Base-by-base conservation (phyloP, 2,888 invertebrate genomes). In the Phorcus lineatus region DNA sequence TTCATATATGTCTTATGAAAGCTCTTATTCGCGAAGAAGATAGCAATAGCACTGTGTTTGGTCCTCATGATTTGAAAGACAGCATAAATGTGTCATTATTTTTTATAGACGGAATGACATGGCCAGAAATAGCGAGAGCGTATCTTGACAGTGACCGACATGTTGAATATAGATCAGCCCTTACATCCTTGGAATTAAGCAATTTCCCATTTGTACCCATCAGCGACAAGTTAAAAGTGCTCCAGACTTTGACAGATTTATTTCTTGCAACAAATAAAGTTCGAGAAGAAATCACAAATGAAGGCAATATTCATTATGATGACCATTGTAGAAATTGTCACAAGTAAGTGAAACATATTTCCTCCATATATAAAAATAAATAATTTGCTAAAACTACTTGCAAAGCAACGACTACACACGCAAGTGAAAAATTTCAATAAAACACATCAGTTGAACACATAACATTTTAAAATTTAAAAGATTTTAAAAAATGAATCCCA, bases 31-130 rank as follows among this genome's bases (percentile, higher is more conserved):
- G 92, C 70, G 93, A 92, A 85, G 93, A 93, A 86, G 93, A 93
- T 57, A 88, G 86, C 40, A 92, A 91, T 81, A 90, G 97, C 90
- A 98, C 92, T 47, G 97, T 97, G 93, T 99, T 98, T 94, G 98
- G 98, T 70, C 98, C 99, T 11, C 94, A 97, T 82, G 99, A 99
- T 94, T 97, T 98, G 91, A 99, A 99, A 94, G 99, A 99, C 94
- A 97, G 98, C 93, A 96, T 99, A 36, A 99, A 99, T 93, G 96
- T 99, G 84, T 95, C 97, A 87, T 94, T 99, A 79, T 98, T 96
- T 94, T 95, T 98, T 90, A 95, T 98, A 90, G 99, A 99, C 94
- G 95, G 96, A 79, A 96, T 99, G 94, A 98, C 99, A 76, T 99
- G 99, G 97, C 97, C 98, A 62, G 99, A 99, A 94, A 96, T 97